Conservation (phyloP, 2,797 vertebrate genomes). For the Garrulus glandarius region DNA sequence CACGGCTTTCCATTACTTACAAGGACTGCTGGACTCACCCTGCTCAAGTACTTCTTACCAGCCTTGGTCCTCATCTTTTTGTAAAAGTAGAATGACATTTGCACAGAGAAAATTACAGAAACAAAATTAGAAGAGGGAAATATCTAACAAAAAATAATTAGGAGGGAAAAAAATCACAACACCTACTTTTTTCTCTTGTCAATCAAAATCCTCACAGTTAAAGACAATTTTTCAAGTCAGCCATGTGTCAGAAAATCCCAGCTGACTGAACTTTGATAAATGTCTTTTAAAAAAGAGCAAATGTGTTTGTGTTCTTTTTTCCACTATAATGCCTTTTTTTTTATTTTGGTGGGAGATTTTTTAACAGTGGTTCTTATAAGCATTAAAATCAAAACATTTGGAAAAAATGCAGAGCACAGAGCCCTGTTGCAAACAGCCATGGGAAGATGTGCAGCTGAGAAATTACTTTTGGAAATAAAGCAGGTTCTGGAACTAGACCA, state of each 20-base stretch:
- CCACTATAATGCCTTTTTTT: neutral
- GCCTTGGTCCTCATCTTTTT: neutral
- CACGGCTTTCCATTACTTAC: neutral
- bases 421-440: neutral
- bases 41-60: neutral
- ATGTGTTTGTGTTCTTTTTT: neutral
- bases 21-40: neutral
- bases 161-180: neutral
- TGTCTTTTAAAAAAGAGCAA: neutral
- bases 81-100: neutral
- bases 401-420: neutral
- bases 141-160: neutral
- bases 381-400: neutral
- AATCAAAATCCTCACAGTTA: neutral
- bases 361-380: neutral
- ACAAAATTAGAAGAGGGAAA: neutral
- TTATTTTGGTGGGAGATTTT: neutral
- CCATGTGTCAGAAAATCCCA: neutral
- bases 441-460: neutral
- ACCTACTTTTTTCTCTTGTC: neutral
- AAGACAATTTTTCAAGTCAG: constrained; percentile 8
- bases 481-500: neutral
- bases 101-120: neutral
- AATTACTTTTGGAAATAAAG: neutral
- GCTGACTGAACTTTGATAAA: neutral